Base-by-base conservation (phyloP, 1,140 invertebrate species). In the Ganaspis sp. region DNA sequence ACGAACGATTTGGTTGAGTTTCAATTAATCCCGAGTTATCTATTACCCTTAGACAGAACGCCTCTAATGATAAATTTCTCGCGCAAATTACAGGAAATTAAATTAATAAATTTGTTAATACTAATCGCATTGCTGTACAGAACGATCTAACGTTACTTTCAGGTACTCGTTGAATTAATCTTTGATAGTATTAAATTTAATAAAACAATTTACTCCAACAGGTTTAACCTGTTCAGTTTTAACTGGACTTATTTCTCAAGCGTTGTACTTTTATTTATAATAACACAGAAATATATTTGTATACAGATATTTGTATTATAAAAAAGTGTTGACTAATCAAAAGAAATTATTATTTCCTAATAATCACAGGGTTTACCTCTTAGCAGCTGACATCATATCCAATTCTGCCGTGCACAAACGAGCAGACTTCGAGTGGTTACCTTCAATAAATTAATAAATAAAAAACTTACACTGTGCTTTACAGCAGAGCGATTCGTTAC, bases 361-460 rank as follows among this genome's bases (percentile, higher is more conserved):
- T 90, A 91, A 91, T 91, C 90, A 89, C 90, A 91, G 90, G 90
- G 87, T 90, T 89, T 90, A 87, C 89, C 87, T 86, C 83, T 83
- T 86, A 87, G 90, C 90, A 90, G 90, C 89, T 85, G 90, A 90
- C 89, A 89, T 90, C 90, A 88, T 87, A 87, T 85, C 87, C 81
- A 90, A 87, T 87, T 88, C 85, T 86, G 88, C 84, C 84, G 87
- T 90, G 89, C 86, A 88, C 87, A 90, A 85, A 86, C 84, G 86
- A 88, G 87, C 89, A 87, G 89, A 83, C 89, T 88, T 87, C 90
- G 85, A 89, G 87, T 88, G 89, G 88, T 91, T 91, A 79, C 79
- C 86, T 85, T 87, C 87, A 86, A 85, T 76, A 29, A 64, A 64
- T 64, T 64, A 64, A 64, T 64, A 64, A 64, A 64, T 64, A n/a